Evolutionary conservation across 2,888 invertebrate genomes (phyloP), one percentile per base, ranked within the genome.

Genomic region (Panopea generosa): DNA sequence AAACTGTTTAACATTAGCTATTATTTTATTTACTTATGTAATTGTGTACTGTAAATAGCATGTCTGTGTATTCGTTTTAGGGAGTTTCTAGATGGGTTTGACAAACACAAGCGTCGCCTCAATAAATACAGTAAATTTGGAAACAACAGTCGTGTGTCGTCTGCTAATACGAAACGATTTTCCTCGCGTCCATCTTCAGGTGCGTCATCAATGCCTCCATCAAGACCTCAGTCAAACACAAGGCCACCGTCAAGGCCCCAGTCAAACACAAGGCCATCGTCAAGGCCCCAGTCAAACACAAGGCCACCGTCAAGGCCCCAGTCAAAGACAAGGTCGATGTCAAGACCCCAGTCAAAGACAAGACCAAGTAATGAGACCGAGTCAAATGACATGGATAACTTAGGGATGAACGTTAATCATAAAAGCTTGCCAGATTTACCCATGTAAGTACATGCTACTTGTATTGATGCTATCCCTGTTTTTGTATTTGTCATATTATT

Each of bases 41-140:
- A n/a, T n/a, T n/a, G n/a, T n/a, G n/a, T n/a, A n/a, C n/a, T n/a
- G n/a, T n/a, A n/a, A n/a, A n/a, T n/a, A n/a, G n/a, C n/a, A n/a
- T n/a, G n/a, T n/a, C n/a, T n/a, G n/a, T n/a, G 11, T 33, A 11
- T 33, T 33, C 33, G 24, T 62, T 70, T 7, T 56, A 80, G 80
- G 14, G 80, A 80, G 24, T 77, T 80, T 4, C 49, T 80, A 20
- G 76, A 80, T 29, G 80, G 72, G 0, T 40, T 67, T 53, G 69
- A 70, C 20, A 67, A 57, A 40, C 76, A 80, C 27, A 80, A 63
- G 27, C 33, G 57, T 38, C 63, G 79, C 29, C 59, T 56, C n/a
- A 45, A 27, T n/a, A 62, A 66, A 29, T 40, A 59, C 14, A 53
- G 60, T 2, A 60, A 65, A 2, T 26, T 43, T 16, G 18, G 56